Conservation (phyloP, 2,797 vertebrate genomes). For the Danionella dracula region DNA sequence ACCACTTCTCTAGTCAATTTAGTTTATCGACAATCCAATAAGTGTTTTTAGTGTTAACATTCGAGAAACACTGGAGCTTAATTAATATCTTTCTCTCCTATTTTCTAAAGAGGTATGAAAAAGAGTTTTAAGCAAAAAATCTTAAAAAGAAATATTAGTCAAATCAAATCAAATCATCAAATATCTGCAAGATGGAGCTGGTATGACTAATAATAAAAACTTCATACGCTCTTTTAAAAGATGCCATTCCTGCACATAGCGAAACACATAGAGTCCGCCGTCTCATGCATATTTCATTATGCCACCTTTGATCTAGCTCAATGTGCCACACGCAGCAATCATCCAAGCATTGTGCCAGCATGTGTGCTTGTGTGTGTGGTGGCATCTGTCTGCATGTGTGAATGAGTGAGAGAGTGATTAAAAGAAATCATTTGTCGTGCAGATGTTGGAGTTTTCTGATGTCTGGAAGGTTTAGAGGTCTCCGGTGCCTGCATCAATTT, state of each 20-base stretch:
- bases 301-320: conserved; percentile 35
- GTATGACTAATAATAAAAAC: background rate
- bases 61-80: too few species aligned
- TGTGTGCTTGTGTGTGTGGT: background rate
- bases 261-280: background rate
- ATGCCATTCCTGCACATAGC: background rate
- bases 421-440: conserved; percentile 19
- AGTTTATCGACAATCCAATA: background rate
- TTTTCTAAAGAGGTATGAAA: too few species aligned
- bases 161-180: background rate
- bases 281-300: conserved; percentile 33
- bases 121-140: too few species aligned
- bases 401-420: background rate
- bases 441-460: conserved; percentile 29
- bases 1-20: too few species aligned
- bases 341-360: background rate
- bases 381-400: conserved; percentile 1
- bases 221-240: background rate
- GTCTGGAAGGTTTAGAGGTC: conserved; percentile 48
- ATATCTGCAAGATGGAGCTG: background rate
- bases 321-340: background rate
- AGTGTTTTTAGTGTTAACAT: background rate
- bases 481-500: conserved; percentile 48
- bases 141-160: background rate
- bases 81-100: too few species aligned